A percentile compares a stretch with the other conserved stretches of the same genome.
phyloP scores from a whole-genome alignment of 2,113 vertebrate genomes.

The Ibidorhyncha struthersii region DNA sequence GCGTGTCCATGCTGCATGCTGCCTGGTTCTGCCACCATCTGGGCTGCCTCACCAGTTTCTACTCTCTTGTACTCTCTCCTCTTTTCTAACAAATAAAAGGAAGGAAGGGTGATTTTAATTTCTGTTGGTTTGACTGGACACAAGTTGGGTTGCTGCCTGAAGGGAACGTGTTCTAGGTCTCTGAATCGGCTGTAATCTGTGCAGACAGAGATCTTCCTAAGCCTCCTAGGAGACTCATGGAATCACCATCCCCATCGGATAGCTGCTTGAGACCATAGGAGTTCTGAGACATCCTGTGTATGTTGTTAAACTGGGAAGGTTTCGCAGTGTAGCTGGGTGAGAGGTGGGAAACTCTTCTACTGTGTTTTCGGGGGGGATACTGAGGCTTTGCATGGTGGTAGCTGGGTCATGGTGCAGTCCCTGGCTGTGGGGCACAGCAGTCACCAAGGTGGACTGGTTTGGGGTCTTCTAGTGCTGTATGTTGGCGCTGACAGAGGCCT shows the following conservation, averaged over 20 bases:
- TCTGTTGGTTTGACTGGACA: neutral
- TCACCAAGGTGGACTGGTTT: neutral
- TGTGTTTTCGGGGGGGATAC: neutral
- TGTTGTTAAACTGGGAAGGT: neutral
- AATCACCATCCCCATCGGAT: neutral
- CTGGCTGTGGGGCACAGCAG: neutral
- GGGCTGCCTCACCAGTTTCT: neutral
- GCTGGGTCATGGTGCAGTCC: neutral
- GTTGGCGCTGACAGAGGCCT: neutral
- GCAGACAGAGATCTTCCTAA: neutral
- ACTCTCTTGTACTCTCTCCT: neutral
- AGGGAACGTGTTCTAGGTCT: neutral
- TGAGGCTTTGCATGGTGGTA: neutral
- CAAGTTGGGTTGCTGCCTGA: neutral
- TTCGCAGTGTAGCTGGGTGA: neutral
- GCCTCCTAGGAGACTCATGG: neutral
- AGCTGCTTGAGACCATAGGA: neutral
- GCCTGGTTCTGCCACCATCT: neutral
- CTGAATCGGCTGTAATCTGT: neutral
- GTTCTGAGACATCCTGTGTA: accelerated
- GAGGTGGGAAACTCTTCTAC: neutral
- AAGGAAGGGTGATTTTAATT: neutral
- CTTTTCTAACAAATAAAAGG: neutral
- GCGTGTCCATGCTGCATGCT: conserved; percentile 24
- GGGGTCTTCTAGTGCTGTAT: neutral